Evolutionary conservation across 2,888 invertebrate genomes (phyloP).

Genomic region (Lepas anatifera): DNA sequence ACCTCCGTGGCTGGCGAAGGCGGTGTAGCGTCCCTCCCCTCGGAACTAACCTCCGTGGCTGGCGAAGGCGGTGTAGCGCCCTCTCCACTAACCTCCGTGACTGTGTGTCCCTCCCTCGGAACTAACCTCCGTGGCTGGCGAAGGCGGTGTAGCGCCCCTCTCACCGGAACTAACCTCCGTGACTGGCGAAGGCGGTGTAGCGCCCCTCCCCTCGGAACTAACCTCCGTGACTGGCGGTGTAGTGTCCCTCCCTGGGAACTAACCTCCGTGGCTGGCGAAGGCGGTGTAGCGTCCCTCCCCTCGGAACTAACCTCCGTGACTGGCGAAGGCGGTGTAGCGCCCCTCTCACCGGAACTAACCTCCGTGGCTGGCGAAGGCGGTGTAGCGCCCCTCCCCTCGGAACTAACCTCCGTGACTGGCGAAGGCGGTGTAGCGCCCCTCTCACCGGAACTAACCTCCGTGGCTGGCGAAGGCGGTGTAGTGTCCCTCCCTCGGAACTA

Average conservation of each 20-base stretch:
- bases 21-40: too few relatives aligned
- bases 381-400: too few relatives aligned
- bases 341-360: too few relatives aligned
- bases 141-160: slow-evolving; percentile 80
- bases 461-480: slow-evolving; percentile 68
- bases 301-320: slow-evolving; percentile 28
- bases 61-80: slow-evolving; percentile 75
- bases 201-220: too few relatives aligned
- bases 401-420: slow-evolving; percentile 39
- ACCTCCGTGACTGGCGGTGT: slow-evolving; percentile 49
- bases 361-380: slow-evolving; percentile 1
- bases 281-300: too few relatives aligned
- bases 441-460: neutral
- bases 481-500: too few relatives aligned
- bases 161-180: too few relatives aligned
- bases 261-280: neutral
- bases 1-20: neutral
- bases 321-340: slow-evolving; percentile 73
- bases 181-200: too few relatives aligned
- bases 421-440: slow-evolving; percentile 74
- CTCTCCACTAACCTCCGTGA: slow-evolving; percentile 33
- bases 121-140: slow-evolving; percentile 40
- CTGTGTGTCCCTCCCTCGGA: too few relatives aligned
- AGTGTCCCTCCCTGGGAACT: too few relatives aligned
- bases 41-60: slow-evolving; percentile 32